Evolutionary conservation across 2,888 invertebrate genomes (phyloP).

Genomic region (Branchipolynoe longqiensis): DNA sequence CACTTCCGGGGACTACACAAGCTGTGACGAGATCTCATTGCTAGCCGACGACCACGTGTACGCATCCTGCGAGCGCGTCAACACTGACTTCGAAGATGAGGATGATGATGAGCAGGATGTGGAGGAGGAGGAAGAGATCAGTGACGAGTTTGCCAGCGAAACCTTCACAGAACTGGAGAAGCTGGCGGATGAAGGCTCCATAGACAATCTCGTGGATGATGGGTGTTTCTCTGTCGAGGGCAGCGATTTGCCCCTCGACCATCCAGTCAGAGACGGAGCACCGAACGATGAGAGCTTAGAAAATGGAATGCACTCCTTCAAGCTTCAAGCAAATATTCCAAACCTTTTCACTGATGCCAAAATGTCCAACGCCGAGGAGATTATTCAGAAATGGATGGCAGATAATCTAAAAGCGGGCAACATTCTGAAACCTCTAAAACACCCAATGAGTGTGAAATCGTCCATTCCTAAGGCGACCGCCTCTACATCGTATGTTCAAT

Average conservation of each 20-base stretch:
- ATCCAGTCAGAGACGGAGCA: no score
- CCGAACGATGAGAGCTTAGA: background rate
- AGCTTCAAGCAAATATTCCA: background rate
- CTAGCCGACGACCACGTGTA: conserved; percentile 50
- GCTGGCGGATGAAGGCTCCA: conserved; percentile 42
- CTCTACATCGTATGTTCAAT: conserved; percentile 40
- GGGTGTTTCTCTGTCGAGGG: conserved; percentile 5
- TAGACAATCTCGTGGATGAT: conserved; percentile 49
- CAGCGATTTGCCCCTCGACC: conserved; percentile 14
- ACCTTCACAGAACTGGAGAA: conserved; percentile 53
- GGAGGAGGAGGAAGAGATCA: conserved; percentile 22
- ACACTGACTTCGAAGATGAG: conserved; percentile 32
- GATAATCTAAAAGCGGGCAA: background rate
- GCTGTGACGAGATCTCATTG: conserved; percentile 41
- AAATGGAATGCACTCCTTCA: background rate
- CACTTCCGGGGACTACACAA: conserved; percentile 22
- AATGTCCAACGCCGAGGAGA: conserved; percentile 29
- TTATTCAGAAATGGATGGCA: conserved; percentile 14
- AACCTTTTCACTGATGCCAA: conserved; percentile 35
- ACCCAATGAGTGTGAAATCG: background rate
- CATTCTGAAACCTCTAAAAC: conserved; percentile 3
- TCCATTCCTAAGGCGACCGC: background rate
- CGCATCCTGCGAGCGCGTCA: conserved; percentile 36
- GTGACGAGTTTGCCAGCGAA: conserved; percentile 55
- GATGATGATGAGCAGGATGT: conserved; percentile 22